These are phyloP conservation scores for Xiphias gladius DNA, from an alignment of 2,113 vertebrate species.

Conservation along the genomic window DNA sequence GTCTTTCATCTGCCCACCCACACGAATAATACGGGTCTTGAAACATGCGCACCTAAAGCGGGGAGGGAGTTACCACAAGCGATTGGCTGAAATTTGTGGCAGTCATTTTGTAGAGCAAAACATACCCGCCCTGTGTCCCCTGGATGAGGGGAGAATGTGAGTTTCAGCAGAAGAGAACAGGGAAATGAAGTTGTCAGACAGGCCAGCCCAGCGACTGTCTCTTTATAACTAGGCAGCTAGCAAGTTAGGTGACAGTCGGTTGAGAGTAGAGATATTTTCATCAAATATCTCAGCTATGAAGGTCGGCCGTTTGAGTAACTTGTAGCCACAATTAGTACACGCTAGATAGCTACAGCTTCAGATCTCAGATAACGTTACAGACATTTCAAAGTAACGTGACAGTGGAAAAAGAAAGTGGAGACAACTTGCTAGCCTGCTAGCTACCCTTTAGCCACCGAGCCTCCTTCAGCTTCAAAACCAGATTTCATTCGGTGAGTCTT, in stretches of 20 bases:
- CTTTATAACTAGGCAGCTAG: constrained; percentile 48
- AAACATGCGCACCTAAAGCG: constrained; percentile 18
- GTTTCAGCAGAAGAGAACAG: constrained; percentile 69
- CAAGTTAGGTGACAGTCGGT: constrained; percentile 55
- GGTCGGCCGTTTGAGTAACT: constrained; percentile 32
- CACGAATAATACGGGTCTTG: fast-evolving
- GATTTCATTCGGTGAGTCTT: constrained; percentile 71
- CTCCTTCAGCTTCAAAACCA: constrained; percentile 52
- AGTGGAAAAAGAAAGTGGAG: constrained; percentile 55
- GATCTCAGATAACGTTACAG: constrained; percentile 41
- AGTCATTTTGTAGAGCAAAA: constrained; percentile 59
- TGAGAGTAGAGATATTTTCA: constrained; percentile 30
- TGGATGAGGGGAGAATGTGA: constrained; percentile 64
- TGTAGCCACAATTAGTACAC: constrained; percentile 44
- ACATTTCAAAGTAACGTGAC: constrained; percentile 40
- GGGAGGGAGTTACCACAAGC: constrained; percentile 26
- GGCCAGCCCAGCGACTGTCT: constrained; percentile 54
- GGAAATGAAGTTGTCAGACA: constrained; percentile 81
- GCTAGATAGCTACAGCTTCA: constrained; percentile 14
- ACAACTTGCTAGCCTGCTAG: constrained; percentile 72
- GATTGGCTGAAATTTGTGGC: constrained; percentile 53
- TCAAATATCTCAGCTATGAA: constrained; percentile 55
- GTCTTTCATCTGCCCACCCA: not conserved
- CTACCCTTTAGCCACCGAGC: constrained; percentile 68
- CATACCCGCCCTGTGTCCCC: constrained; percentile 72